Base-by-base conservation (phyloP, 2,888 invertebrate genomes). In the Augochlorella aurata region DNA sequence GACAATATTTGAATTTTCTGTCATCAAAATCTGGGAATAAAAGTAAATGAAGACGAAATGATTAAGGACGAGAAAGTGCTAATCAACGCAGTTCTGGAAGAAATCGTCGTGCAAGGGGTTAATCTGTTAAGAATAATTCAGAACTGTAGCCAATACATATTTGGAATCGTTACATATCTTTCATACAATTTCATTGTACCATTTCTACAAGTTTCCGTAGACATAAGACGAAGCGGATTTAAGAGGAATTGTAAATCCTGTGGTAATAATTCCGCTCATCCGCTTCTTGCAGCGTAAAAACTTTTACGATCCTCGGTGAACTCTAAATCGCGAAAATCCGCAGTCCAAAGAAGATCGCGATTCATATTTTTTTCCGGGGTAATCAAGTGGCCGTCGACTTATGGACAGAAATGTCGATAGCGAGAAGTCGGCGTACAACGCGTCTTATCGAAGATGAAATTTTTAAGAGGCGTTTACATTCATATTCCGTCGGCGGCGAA, bases 371-470 rank as follows among this genome's bases (percentile, higher is more conserved):
- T 58, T 14, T 24, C n/a, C 54, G 5, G 14, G 24, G 54, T 24
- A 58, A 58, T 58, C 54, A 58, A 58, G 54, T 14, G 24, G 14
- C 24, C 54, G 54, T 21, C 14, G 54, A 58, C 54, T 58, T 58
- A 58, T 58, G 54, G 54, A 58, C 54, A 58, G 54, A 58, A 58
- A 24, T 21, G 54, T 58, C 54, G 24, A 58, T 58, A 58, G 54
- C 54, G 49, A 16, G 49, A 49, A 49, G 54, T 24, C 49, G 16
- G 5, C 49, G 49, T 58, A 21, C 14, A 58, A 58, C 21, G 0
- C 21, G 14, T 58, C 21, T 58, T 21, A 58, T 58, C 24, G 24
- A 24, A 58, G 21, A 58, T 24, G 54, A 58, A 58, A 21, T 58
- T 58, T 58, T 58, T 58, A 49, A 24, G 54, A 58, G 54, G 7